Evolutionary conservation across 2,888 invertebrate species (phyloP), one percentile per base, ranked within the genome.

Genomic region (Drosophila antonietae): DNA sequence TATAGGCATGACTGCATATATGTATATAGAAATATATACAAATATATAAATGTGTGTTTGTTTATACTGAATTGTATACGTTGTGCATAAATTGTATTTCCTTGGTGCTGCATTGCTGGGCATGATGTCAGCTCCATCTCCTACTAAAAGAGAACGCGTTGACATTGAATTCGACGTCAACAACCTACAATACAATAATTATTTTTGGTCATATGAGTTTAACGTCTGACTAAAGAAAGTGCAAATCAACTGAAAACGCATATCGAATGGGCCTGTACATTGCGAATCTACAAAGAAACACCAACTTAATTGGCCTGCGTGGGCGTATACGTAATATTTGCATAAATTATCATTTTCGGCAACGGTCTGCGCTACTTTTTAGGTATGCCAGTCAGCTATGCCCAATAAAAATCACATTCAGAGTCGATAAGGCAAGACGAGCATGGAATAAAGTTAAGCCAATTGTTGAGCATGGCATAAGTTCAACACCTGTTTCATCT

Each of bases 41-140:
- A 31, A 31, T 28, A 12, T 49, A 23, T 47, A 3, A 28, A 4
- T 33, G 14, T 37, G 12, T 55, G 15, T 15, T 8, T 28, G 3
- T 28, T 15, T 28, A 15, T 46, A 46, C 18, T 23, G 23, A 8
- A 44, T 10, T 12, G 20, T 14, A 7, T 47, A 47, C 15, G 1
- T 47, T 47, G 47, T 47, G 28, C 28, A 53, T 58, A 18, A 43
- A 33, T 41, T 14, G 35, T 59, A 59, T 62, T 55, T 73, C 69
- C 78, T 62, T 51, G 47, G 60, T 41, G 60, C 43, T 37, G 69
- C 47, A 35, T 53, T 23, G 53, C 53, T 39, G 56, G 43, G 39
- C 57, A 83, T 83, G 83, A 88, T 88, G 89, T 88, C 83, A 83
- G 78, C 75, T 61, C 62, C 61, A 49, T 68, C 76, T 68, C 60